Base-by-base conservation (phyloP, 2,888 invertebrate species). In the Buathra laborator region DNA sequence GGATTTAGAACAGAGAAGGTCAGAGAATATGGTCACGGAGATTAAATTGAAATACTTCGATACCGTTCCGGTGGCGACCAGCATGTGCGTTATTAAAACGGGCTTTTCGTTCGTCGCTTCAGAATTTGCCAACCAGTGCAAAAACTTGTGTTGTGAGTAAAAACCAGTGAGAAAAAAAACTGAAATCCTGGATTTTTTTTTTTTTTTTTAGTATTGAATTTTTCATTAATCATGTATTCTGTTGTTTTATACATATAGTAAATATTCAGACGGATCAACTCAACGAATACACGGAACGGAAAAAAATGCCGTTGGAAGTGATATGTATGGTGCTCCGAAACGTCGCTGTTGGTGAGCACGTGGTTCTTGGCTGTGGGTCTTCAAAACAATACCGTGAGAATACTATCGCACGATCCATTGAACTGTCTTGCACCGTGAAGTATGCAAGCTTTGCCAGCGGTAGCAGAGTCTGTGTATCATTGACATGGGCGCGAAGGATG, bases 51-150 rank as follows among this genome's bases (percentile, higher is more conserved):
- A 99, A 93, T 99, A 99, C 94, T 99, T 99, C 94, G 99, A 99
- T 93, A 99, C 99, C 0, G 99, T 99, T 3, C 99, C 99, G 7
- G 98, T 99, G 3, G 98, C 99, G 0, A 96, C 98, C 19, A 96
- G 99, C 0, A 98, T 99, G 98, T 99, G 99, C 94, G 99, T 99
- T 43, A 94, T 99, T 84, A 99, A 99, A 94, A 99, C 99, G 81
- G 99, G 99, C 2, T 99, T 99, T 93, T 94, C 99, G 19, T 99
- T 99, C 95, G 98, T 99, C 10, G 99, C 99, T 0, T 97, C 98
- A 43, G 99, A 99, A 94, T 99, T 99, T 96, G 99, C 99, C 90
- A 99, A 99, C 95, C 99, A 99, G n/a, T n/a, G n/a, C n/a, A n/a
- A n/a, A n/a, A n/a, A n/a, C n/a, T n/a, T n/a, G n/a, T n/a, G n/a